These are phyloP conservation scores for Oscheius onirici DNA, from an alignment of 2,888 invertebrate genomes.

Conservation along the genomic window DNA sequence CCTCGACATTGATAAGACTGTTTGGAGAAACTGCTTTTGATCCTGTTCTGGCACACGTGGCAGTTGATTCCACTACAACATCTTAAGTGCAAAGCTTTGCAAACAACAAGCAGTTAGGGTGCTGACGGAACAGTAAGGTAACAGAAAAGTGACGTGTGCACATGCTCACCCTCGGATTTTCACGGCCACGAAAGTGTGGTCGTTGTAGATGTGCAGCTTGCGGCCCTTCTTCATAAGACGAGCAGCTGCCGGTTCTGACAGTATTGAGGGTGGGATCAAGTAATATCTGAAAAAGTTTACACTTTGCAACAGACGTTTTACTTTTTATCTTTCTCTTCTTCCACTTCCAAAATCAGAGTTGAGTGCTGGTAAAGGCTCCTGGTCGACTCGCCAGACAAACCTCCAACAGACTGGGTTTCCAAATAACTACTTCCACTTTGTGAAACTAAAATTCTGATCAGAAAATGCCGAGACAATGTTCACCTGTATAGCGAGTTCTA, in stretches of 20 bases:
- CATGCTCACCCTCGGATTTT: constrained; percentile 65
- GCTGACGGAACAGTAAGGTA: constrained; percentile 28
- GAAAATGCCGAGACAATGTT: not conserved
- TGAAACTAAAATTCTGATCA: constrained; percentile 1
- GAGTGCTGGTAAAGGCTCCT: constrained; percentile 63
- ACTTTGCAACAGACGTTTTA: constrained; percentile 16
- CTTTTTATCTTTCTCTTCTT: constrained; percentile 59
- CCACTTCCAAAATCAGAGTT: constrained; percentile 62
- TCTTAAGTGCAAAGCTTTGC: constrained; percentile 14
- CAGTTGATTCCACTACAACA: constrained; percentile 67
- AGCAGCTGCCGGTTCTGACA: constrained; percentile 57
- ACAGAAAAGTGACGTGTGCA: constrained; percentile 17
- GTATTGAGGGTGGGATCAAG: constrained; percentile 66
- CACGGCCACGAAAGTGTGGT: constrained; percentile 71
- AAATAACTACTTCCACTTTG: constrained; percentile 37
- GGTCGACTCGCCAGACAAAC: constrained; percentile 57
- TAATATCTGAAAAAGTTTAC: constrained; percentile 61
- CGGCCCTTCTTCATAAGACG: constrained; percentile 68
- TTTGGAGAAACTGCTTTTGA: constrained; percentile 67
- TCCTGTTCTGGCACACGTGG: constrained; percentile 66
- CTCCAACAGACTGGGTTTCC: constrained; percentile 61
- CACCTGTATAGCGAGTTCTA: constrained; percentile 56
- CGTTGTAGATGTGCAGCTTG: constrained; percentile 71
- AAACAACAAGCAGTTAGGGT: constrained; percentile 24
- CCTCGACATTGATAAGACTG: constrained; percentile 72